Conservation (phyloP, 2,113 vertebrate genomes). For the Oryzias woworae region DNA sequence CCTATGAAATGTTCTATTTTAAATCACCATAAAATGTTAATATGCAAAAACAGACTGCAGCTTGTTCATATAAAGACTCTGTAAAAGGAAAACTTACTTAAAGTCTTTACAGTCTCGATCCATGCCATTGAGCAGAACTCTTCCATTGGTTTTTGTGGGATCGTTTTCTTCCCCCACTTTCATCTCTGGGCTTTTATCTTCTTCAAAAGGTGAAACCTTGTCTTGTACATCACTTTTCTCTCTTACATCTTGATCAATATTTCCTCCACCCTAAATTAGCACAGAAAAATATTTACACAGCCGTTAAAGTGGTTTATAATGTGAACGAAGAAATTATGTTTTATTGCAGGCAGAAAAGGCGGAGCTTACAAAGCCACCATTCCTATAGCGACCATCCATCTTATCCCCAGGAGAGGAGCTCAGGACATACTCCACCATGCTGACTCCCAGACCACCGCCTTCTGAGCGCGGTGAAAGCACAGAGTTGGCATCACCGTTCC, state of each 20-base stretch:
- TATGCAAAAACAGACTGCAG: too few species aligned
- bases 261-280: constrained; percentile 85
- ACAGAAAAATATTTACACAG: too few species aligned
- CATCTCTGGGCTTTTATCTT: constrained; percentile 94
- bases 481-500: constrained; percentile 94
- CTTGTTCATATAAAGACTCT: not conserved
- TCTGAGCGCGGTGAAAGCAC: constrained; percentile 97
- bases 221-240: constrained; percentile 92
- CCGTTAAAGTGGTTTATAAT: too few species aligned
- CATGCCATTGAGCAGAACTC: constrained; percentile 96
- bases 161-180: constrained; percentile 90
- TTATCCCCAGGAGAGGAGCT: constrained; percentile 98
- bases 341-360: too few species aligned
- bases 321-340: too few species aligned
- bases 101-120: constrained; percentile 99
- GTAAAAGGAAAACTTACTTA: constrained; percentile 79
- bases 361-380: constrained; percentile 91
- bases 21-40: too few species aligned
- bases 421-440: constrained; percentile 99
- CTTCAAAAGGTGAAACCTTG: constrained; percentile 93
- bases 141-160: constrained; percentile 89
- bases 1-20: too few species aligned
- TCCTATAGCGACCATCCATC: constrained; percentile 95
- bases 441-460: constrained; percentile 96
- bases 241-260: constrained; percentile 89